Base-by-base conservation (phyloP, 2,797 vertebrate genomes). In the Erithacus rubecula region DNA sequence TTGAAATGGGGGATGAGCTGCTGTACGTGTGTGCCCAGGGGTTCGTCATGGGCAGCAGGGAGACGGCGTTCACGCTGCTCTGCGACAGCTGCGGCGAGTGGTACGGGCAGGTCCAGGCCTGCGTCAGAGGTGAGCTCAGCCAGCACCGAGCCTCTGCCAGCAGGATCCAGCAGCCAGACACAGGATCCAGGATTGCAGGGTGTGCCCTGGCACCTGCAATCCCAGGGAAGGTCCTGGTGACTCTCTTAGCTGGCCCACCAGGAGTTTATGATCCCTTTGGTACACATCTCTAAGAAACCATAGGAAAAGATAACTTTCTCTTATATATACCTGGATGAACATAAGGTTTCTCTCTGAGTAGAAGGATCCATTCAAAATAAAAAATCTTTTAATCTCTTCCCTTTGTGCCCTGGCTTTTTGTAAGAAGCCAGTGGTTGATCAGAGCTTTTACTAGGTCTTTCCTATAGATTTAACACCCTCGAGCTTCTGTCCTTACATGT, bases 81-180 rank as follows among this genome's bases (percentile, higher is more conserved):
- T 99, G 99, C 8, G 98, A 99, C 98, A 99, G 99, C 97, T 99
- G 99, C 7, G 99, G 99, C 18, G 99, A 99, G 97, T 99, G 99
- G 99, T 99, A 99, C 0, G 99, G 99, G 49, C 97, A 98, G 53
- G 99, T 99, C 39, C 98, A 99, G 96, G 98, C 98, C 84, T 99
- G 99, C 26, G 96, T 98, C 81, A 99, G 98, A 99, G 99, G 99
- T 99, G 96, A 98, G 97, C 10, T 17, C 4, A 11, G 7, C 18
- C 53, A 3, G 23, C 53, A 36, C 6, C 1, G 9, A 52, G 8
- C 78, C 34, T 32, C 41, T 19, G 18, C 60, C 0, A 0, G 12
- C 11, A 44, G 29, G 21, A 12, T 24, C 49, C 21, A 9, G 15
- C 4, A 3, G 20, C 65, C 10, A 9, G 2, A 18, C 2, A 3